Base-by-base conservation (phyloP, 2,797 vertebrate species). In the Florisuga fusca region DNA sequence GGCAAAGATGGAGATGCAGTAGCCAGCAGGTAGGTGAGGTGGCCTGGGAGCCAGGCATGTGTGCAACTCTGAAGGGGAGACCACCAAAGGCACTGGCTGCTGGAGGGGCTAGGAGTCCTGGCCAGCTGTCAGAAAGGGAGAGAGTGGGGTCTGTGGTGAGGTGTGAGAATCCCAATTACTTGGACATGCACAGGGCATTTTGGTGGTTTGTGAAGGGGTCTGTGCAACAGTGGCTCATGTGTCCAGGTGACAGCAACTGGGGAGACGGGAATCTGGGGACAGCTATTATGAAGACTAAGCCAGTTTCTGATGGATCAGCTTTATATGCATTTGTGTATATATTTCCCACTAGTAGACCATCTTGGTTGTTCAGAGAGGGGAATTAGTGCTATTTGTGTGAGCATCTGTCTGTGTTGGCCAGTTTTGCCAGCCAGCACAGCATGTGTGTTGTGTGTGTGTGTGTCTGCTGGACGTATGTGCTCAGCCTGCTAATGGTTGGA, bases 161-260 rank as follows among this genome's bases (percentile, higher is more conserved):
- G 36, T 10, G 33, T 5, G 46, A 53, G 46, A 46, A 7, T 57
- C 19, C 13, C 19, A 33, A 0, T 45, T 38, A 33, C 36, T 23
- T 0, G 7, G 8, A 23, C 15, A 10, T 29, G 23, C 29, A 4
- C 15, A 27, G 54, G 0, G 0, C 2, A 6, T 9, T 6, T 6
- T 72, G 16, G 7, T 55, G 29, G 10, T 15, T 8, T 26, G 4
- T 11, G 53, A 41, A 54, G 27, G 63, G 13, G 9, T 54, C 45
- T 82, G n/a, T 84, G 79, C 43, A 53, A 5, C 9, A 38, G 77
- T 1, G 2, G 21, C n/a, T 64, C 2, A 0, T 23, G 1, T 0
- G 1, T 18, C 25, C 38, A 21, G 10, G 4, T 76, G 74, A 19
- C 58, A 72, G 68, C 27, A 75, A 5, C 43, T 58, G 48, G 21